Percentiles rank a stretch among this genome's conserved stretches.
These are phyloP conservation scores for Tiliacea citrago DNA, from an alignment of 2,888 invertebrate species.

Conservation along the genomic window DNA sequence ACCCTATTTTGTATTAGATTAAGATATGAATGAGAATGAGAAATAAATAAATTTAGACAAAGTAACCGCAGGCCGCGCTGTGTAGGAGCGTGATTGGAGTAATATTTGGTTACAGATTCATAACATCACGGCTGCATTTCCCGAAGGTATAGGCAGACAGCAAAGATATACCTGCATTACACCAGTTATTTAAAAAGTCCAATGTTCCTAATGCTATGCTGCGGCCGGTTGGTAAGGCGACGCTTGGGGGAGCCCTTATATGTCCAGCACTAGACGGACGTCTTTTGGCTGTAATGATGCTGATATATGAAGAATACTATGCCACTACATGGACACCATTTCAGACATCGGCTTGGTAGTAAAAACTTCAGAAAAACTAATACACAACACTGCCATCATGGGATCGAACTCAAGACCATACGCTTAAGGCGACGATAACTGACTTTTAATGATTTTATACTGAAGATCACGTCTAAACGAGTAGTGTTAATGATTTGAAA, in stretches of 20 bases:
- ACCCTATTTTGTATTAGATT: too few relatives aligned
- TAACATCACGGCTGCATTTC: neutral
- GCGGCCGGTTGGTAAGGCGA: neutral
- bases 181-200: neutral
- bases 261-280: too few relatives aligned
- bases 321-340: neutral
- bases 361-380: neutral
- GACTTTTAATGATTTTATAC: too few relatives aligned
- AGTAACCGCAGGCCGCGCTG: constrained; percentile 6
- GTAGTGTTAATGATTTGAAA: too few relatives aligned
- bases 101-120: constrained; percentile 4
- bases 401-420: neutral
- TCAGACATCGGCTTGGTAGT: neutral
- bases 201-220: neutral
- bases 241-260: neutral
- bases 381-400: neutral
- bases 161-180: neutral
- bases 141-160: neutral
- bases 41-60: too few relatives aligned
- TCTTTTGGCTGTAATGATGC: neutral
- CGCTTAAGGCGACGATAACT: too few relatives aligned
- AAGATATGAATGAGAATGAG: too few relatives aligned
- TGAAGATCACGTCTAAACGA: too few relatives aligned
- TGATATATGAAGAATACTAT: neutral
- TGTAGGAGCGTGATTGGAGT: constrained; percentile 15